Percentiles rank a stretch among this genome's conserved stretches.
phyloP scores from a whole-genome alignment of 37 sponge, comb jelly and placozoan species.

The Corticium candelabrum region DNA sequence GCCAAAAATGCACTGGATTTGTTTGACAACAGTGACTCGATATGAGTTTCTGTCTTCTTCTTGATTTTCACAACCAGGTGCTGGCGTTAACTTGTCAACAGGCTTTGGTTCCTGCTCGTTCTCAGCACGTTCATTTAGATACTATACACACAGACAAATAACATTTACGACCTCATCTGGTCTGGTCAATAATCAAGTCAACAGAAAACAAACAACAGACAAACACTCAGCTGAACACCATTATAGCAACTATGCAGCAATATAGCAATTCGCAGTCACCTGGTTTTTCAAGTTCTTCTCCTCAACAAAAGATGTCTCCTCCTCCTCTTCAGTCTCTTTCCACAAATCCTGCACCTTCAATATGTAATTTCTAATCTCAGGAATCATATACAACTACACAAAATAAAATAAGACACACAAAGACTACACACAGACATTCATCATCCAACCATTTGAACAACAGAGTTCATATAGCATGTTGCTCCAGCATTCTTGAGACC shows the following conservation, averaged over 20 bases:
- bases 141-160: too few relatives aligned
- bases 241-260: too few relatives aligned
- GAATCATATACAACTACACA: not conserved
- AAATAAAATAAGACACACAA: not conserved
- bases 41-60: not conserved
- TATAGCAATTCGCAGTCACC: too few relatives aligned
- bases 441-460: constrained; percentile 62
- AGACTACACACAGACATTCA: not conserved
- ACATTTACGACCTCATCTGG: too few relatives aligned
- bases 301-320: not conserved
- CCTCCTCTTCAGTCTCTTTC: not conserved
- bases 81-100: too few relatives aligned
- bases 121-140: too few relatives aligned
- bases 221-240: too few relatives aligned
- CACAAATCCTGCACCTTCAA: not conserved
- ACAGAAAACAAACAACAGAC: too few relatives aligned
- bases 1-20: constrained; percentile 82
- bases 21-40: constrained; percentile 47
- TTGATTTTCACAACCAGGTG: too few relatives aligned
- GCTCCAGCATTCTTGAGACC: constrained; percentile 98
- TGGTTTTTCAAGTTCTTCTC: not conserved
- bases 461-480: constrained; percentile 98
- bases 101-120: too few relatives aligned
- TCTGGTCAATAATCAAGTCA: too few relatives aligned
- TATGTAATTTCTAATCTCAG: not conserved